Percentiles rank a stretch among this genome's conserved stretches.
These are phyloP conservation scores for Busseola fusca DNA, from an alignment of 2,888 invertebrate species.

Conservation along the genomic window DNA sequence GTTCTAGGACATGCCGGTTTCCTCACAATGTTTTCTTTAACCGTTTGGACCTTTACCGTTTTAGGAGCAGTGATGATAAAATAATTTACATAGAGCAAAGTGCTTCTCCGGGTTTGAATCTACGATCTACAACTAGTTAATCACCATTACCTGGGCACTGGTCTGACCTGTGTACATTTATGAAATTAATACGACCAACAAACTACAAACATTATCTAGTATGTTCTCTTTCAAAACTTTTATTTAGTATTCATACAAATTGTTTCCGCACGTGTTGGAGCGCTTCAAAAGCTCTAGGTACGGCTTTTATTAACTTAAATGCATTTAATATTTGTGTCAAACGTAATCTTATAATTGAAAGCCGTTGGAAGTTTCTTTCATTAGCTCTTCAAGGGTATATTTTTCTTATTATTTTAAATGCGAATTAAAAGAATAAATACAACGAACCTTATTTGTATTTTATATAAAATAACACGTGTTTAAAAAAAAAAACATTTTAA, in stretches of 20 bases:
- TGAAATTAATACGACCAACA: background rate
- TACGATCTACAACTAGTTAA: no score
- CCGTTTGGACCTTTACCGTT: no score
- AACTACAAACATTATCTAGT: background rate
- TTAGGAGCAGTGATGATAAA: no score
- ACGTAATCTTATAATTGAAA: slow-evolving; percentile 7
- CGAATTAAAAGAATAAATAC: background rate
- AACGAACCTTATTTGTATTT: background rate
- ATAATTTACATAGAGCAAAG: no score
- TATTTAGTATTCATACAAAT: background rate
- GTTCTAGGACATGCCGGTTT: no score
- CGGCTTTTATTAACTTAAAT: slow-evolving; percentile 15
- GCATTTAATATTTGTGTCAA: background rate
- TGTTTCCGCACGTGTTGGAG: background rate
- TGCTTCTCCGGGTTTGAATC: no score
- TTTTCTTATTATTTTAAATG: slow-evolving; percentile 13
- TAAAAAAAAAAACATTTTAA: background rate
- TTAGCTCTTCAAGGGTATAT: background rate
- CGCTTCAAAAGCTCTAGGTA: background rate
- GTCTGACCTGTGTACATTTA: background rate
- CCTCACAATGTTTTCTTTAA: no score
- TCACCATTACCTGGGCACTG: no score
- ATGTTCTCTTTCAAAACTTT: background rate
- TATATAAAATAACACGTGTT: background rate
- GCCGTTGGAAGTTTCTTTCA: slow-evolving; percentile 2